Conservation (phyloP, 2,113 vertebrate species). For the Nothocercus nigrocapillus region DNA sequence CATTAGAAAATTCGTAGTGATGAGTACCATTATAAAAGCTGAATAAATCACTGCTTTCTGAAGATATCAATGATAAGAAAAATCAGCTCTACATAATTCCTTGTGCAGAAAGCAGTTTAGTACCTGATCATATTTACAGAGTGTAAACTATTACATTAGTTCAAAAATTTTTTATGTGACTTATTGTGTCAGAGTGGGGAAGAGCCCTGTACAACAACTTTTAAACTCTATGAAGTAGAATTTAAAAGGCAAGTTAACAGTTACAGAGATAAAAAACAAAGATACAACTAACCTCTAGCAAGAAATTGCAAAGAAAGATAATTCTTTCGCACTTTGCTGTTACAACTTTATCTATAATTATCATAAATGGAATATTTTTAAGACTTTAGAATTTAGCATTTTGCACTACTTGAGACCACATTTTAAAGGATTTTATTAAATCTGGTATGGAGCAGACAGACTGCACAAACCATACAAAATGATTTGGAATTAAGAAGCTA, state of each 20-base stretch:
- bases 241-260: not conserved
- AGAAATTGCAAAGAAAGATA: not conserved
- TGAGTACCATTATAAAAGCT: not conserved
- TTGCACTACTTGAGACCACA: not conserved
- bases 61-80: not conserved
- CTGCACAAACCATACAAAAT: not conserved
- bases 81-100: not conserved
- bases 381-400: not conserved
- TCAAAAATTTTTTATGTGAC: not conserved
- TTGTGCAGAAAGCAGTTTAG: not conserved
- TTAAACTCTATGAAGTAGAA: not conserved
- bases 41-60: conserved; percentile 16
- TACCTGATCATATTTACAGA: not conserved
- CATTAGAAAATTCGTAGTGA: not conserved
- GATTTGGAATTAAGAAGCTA: not conserved
- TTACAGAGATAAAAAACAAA: not conserved
- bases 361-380: not conserved
- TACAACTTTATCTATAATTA: not conserved
- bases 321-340: not conserved
- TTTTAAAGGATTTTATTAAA: rapidly evolving
- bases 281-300: not conserved
- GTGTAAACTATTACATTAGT: not conserved
- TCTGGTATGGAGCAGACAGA: not conserved
- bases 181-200: not conserved
- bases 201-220: not conserved